Percentiles rank a stretch among this genome's conserved stretches.
Conservation (phyloP, 2,797 vertebrate species). For the Salarias fasciatus region DNA sequence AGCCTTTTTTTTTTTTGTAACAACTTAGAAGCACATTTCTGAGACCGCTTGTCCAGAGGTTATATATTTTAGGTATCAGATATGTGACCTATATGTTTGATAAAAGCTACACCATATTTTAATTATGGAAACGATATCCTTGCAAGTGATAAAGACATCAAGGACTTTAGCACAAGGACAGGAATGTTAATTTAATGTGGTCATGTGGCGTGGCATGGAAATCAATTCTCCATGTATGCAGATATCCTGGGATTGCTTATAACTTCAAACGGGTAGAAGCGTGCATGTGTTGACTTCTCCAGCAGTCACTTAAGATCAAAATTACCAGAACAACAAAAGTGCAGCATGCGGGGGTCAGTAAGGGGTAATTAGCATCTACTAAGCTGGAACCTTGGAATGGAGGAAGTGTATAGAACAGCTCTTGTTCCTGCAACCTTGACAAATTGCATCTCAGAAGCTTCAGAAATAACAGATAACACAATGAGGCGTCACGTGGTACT, state of each 20-base stretch:
- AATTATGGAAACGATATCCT: conserved; percentile 11
- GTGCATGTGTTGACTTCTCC: too few relatives aligned
- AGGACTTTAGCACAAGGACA: background rate
- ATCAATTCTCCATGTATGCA: conserved; percentile 23
- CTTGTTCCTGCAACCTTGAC: too few relatives aligned
- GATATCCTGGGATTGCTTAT: background rate
- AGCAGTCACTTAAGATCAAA: too few relatives aligned
- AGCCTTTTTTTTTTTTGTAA: background rate
- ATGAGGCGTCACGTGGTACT: too few relatives aligned
- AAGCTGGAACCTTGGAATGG: too few relatives aligned
- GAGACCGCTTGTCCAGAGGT: background rate
- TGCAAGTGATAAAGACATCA: conserved; percentile 20
- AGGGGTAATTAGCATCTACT: too few relatives aligned
- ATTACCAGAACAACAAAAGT: too few relatives aligned
- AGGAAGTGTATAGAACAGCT: too few relatives aligned
- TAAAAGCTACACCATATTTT: conserved; percentile 1
- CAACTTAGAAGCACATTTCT: background rate
- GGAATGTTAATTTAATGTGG: conserved; percentile 8
- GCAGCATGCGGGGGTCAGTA: too few relatives aligned
- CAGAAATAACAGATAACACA: too few relatives aligned
- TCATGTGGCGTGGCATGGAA: conserved; percentile 35
- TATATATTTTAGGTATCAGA: background rate
- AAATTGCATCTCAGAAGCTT: too few relatives aligned
- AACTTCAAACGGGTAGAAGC: conserved; percentile 40
- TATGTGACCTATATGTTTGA: background rate